Conservation (phyloP, 2,888 invertebrate species). For the Podotricha telesiphe region DNA sequence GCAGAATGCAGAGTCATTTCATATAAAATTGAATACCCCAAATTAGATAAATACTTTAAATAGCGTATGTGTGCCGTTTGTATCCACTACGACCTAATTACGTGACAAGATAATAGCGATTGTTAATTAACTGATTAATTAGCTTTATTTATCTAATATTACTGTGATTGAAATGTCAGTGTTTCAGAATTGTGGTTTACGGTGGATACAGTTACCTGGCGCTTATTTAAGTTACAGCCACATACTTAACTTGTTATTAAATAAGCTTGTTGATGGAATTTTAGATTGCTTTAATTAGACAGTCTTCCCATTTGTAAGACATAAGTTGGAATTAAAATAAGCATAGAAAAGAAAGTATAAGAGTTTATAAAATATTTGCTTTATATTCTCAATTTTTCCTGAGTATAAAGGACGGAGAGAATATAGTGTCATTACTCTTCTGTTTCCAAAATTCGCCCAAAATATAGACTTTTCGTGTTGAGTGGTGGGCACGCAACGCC, state of each 20-base stretch:
- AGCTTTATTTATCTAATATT: conserved; percentile 23
- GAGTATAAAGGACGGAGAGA: too few relatives aligned
- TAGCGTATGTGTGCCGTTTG: not conserved
- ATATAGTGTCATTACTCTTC: too few relatives aligned
- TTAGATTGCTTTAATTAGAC: too few relatives aligned
- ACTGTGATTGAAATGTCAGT: conserved; percentile 28
- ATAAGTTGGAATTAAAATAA: too few relatives aligned
- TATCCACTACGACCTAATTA: conserved; percentile 18
- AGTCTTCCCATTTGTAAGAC: too few relatives aligned
- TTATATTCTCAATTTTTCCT: too few relatives aligned
- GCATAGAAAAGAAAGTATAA: too few relatives aligned
- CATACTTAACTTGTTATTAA: not conserved
- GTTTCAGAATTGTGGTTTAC: conserved; percentile 14
- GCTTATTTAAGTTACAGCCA: not conserved
- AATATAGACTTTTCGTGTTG: too few relatives aligned
- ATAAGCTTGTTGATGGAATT: not conserved
- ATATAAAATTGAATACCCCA: conserved; percentile 1
- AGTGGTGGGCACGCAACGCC: too few relatives aligned
- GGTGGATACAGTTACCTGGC: not conserved
- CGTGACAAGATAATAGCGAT: conserved; percentile 25
- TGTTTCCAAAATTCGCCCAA: too few relatives aligned
- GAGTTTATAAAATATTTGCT: too few relatives aligned
- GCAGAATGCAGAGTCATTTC: not conserved
- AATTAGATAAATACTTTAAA: conserved; percentile 13
- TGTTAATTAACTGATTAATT: conserved; percentile 31